A percentile compares a stretch with the other conserved stretches of the same genome.
Conservation (phyloP, 2,113 vertebrate species). For the Pelecanoides urinatrix region DNA sequence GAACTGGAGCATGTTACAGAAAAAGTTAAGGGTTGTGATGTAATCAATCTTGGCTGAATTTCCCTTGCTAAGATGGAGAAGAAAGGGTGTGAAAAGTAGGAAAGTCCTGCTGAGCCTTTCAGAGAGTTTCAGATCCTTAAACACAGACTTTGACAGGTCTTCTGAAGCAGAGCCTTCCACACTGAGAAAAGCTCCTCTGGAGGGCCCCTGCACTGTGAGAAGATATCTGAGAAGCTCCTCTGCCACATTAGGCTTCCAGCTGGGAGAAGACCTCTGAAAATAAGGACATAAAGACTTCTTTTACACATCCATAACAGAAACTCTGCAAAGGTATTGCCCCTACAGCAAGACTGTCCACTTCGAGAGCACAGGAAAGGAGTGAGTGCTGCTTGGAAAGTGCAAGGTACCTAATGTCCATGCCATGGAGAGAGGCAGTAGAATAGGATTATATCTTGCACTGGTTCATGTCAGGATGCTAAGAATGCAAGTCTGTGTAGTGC, state of each 20-base stretch:
- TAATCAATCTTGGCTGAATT: neutral
- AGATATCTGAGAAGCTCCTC: neutral
- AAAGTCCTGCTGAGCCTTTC: neutral
- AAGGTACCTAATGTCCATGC: neutral
- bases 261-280: neutral
- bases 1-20: neutral
- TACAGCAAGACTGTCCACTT: neutral
- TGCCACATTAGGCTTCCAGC: neutral
- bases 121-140: neutral
- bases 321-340: neutral
- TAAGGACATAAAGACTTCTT: neutral
- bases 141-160: neutral
- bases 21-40: neutral
- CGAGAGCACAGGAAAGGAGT: neutral
- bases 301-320: neutral
- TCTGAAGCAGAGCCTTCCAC: neutral
- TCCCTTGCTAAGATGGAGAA: neutral
- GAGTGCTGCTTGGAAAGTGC: neutral
- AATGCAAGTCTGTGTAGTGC: neutral
- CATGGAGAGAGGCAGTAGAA: neutral
- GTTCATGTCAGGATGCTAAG: neutral
- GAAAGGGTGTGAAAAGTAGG: neutral
- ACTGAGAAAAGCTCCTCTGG: neutral
- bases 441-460: neutral
- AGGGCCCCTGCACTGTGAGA: neutral